These are phyloP conservation scores for Muntiacus muntjak DNA, from an alignment of 2,113 vertebrate genomes.

Conservation along the genomic window DNA sequence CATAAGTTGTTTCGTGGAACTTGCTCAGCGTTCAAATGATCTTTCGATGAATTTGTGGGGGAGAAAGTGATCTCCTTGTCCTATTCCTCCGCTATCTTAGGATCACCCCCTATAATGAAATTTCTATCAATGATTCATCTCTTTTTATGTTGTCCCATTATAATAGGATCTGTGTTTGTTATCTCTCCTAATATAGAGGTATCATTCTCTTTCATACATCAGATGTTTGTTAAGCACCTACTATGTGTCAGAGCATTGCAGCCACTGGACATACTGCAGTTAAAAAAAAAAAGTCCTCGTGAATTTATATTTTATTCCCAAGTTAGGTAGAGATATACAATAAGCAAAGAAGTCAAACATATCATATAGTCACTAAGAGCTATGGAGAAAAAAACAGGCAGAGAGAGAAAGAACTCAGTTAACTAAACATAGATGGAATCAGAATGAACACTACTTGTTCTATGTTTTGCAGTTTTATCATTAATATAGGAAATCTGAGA, in stretches of 20 bases:
- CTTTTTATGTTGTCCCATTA: neutral
- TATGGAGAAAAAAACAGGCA: neutral
- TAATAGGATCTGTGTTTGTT: neutral
- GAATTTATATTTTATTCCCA: neutral
- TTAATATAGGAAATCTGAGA: neutral
- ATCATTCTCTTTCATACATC: neutral
- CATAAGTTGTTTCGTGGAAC: neutral
- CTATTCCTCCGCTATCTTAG: neutral
- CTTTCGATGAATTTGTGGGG: neutral
- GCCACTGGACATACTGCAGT: neutral
- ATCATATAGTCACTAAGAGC: neutral
- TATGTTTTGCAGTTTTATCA: neutral
- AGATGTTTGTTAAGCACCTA: neutral
- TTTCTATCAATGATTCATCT: neutral
- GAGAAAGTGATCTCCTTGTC: neutral
- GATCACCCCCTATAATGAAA: neutral
- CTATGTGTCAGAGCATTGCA: neutral
- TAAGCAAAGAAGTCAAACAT: neutral
- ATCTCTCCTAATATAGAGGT: neutral
- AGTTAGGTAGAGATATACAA: neutral
- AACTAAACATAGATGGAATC: neutral
- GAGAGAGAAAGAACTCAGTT: neutral
- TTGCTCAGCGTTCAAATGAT: neutral
- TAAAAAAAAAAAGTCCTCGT: neutral
- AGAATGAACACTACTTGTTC: neutral